Evolutionary conservation across 2,113 vertebrate species (phyloP).

Genomic region (Charadrius vociferus): DNA sequence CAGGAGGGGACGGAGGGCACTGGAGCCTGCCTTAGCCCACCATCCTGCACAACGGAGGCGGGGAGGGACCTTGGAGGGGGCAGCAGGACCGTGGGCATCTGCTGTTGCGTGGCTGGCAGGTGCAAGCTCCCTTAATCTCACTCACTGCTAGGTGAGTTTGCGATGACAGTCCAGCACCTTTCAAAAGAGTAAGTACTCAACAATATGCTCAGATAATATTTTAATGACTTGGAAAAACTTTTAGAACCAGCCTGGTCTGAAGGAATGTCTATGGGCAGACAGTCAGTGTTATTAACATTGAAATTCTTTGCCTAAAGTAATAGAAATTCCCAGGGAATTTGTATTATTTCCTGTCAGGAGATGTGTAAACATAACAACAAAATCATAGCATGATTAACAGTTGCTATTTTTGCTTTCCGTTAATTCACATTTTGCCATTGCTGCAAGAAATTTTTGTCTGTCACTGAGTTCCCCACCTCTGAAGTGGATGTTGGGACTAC

Average conservation of each 20-base stretch:
- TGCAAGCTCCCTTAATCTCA: background rate
- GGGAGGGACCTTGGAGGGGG: background rate
- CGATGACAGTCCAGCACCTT: background rate
- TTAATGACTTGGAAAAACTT: slow-evolving; percentile 6
- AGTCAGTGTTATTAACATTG: background rate
- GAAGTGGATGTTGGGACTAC: background rate
- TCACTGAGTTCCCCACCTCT: background rate
- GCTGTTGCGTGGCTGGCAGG: background rate
- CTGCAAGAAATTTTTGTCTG: background rate
- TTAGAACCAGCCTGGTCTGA: background rate
- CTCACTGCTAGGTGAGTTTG: background rate
- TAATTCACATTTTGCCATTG: background rate
- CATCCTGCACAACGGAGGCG: rapidly evolving
- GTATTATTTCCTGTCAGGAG: background rate
- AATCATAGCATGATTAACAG: background rate
- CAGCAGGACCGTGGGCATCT: background rate
- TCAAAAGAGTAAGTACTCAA: background rate
- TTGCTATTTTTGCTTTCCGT: background rate
- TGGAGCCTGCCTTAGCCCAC: background rate
- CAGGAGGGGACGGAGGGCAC: background rate
- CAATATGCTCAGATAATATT: background rate
- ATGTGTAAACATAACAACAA: background rate
- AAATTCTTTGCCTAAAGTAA: background rate
- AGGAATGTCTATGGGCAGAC: background rate
- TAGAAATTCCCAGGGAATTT: background rate